Evolutionary conservation across 2,797 vertebrate genomes (phyloP).

Genomic region (Sebastes dallii): DNA sequence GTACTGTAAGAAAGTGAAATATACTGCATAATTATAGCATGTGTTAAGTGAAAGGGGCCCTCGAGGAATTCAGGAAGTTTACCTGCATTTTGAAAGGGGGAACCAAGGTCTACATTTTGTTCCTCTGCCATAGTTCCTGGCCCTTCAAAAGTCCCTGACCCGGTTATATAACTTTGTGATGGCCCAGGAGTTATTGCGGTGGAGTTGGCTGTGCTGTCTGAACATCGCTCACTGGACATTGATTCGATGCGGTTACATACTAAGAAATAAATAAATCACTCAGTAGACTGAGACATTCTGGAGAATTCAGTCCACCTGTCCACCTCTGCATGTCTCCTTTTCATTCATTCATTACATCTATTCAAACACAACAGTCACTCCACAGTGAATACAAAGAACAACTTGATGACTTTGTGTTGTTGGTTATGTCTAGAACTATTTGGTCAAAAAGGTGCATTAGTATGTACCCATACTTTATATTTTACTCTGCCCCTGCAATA

Average conservation of each 20-base stretch:
- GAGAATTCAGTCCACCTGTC: background rate
- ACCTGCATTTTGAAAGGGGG: background rate
- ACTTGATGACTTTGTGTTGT: background rate
- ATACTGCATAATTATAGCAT: no score
- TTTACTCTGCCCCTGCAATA: background rate
- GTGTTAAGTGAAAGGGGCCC: background rate
- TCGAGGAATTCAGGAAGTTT: rapidly evolving
- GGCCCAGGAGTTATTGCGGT: background rate
- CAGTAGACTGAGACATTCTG: background rate
- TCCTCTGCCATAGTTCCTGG: background rate
- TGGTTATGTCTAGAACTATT: no score
- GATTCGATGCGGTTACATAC: background rate
- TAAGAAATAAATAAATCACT: background rate
- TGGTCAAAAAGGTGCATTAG: no score
- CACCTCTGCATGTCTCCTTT: background rate
- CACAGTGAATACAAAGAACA: background rate
- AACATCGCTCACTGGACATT: background rate
- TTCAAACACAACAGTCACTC: background rate
- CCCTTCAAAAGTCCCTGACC: background rate
- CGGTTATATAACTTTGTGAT: background rate
- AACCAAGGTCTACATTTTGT: background rate
- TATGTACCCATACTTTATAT: no score
- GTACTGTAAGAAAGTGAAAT: background rate
- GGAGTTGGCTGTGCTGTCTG: background rate
- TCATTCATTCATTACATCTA: background rate